Percentiles rank a stretch among this genome's conserved stretches.
Conservation (phyloP, 2,797 vertebrate species). For the Toxotes lorentzi region DNA sequence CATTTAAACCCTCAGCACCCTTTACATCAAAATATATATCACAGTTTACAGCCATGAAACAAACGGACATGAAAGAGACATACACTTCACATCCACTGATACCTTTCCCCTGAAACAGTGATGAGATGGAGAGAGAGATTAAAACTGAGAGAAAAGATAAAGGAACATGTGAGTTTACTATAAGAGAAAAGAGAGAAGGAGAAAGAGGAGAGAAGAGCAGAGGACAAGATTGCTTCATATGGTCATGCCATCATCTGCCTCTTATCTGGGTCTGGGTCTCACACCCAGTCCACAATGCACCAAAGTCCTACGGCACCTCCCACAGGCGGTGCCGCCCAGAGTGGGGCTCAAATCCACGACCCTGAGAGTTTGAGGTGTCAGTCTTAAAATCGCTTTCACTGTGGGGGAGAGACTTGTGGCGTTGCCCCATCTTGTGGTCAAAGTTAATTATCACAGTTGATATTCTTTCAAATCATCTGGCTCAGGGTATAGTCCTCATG, state of each 20-base stretch:
- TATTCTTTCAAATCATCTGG: background rate
- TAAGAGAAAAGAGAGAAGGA: background rate
- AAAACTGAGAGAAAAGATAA: background rate
- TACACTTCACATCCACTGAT: conserved; percentile 52
- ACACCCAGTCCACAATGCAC: too few relatives aligned
- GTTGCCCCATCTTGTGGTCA: conserved; percentile 55
- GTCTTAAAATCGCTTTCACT: background rate
- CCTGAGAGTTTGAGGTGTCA: too few relatives aligned
- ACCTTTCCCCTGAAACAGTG: conserved; percentile 14
- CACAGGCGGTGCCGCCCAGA: too few relatives aligned
- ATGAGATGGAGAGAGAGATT: background rate
- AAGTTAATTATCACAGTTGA: background rate
- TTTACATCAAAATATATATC: conserved; percentile 20
- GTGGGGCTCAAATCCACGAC: too few relatives aligned
- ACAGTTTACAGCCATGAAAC: conserved; percentile 11
- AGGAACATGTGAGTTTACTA: background rate
- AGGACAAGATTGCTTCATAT: background rate
- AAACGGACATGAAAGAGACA: conserved; percentile 20
- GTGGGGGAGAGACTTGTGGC: background rate
- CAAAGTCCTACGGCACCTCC: too few relatives aligned
- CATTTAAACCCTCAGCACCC: conserved; percentile 42
- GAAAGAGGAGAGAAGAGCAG: background rate
- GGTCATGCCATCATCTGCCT: too few relatives aligned
- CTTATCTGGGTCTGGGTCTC: too few relatives aligned
- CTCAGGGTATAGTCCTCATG: background rate